Evolutionary conservation across 2,888 invertebrate genomes (phyloP), one percentile per base, ranked within the genome.

Genomic region (Erynnis tages): DNA sequence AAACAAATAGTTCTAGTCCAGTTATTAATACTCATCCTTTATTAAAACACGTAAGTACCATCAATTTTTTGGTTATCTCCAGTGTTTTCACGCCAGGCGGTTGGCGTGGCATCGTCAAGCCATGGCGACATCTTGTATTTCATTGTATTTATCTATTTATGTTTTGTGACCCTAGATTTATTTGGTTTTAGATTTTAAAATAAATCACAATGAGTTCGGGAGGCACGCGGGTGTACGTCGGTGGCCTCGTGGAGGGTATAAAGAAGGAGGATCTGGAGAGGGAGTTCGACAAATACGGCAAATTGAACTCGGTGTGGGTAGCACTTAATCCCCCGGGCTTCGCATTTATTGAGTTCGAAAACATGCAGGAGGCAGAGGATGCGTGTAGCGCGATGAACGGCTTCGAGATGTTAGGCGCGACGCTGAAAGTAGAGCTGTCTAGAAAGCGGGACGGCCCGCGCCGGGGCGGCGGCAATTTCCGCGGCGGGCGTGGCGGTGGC

Each of bases 291-390:
- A 96, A 96, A 90, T 97, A 94, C 84, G 97, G 97, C 67, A 96
- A 96, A 90, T 91, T 97, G 66, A 96, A 95, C 89, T 95, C 95
- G 67, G 96, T 97, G 62, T 97, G 97, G 97, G 96, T 96, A 67
- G 97, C 97, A 64, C 95, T 97, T 82, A 97, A 97, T 87, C 97
- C 97, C 65, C 97, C 97, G 65, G 97, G 97, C 73, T 97, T 97
- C 87, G 97, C 97, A 60, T 97, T 97, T 91, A 95, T 97, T 80
- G 97, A 97, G 90, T 97, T 96, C 86, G 94, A 94, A 79, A 95
- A 94, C 85, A 92, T 93, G 80, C 94, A 94, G 75, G 97, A 97
- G 87, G 97, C 97, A 29, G 96, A 96, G 79, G 93, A 95, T 72
- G 97, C 97, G 58, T 96, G 96, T 88, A 94, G 93, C 81, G 94